Base-by-base conservation (phyloP, 2,113 vertebrate species). In the Herpailurus yagouaroundi region DNA sequence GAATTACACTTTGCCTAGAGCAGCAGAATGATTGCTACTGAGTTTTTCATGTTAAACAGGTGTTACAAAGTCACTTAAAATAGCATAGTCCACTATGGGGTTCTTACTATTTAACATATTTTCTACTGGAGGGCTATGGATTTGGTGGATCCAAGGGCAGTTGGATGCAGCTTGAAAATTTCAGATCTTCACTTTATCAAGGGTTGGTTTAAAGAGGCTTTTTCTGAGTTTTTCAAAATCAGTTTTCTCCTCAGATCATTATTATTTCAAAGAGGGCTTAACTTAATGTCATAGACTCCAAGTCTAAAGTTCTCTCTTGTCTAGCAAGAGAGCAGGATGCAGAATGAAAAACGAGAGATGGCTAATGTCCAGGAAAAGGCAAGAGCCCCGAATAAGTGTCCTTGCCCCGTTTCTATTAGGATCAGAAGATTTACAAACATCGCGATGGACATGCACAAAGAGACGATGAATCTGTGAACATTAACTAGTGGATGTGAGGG, bases 41-140 rank as follows among this genome's bases (percentile, higher is more conserved):
- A 77, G 66, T 86, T 83, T 98, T 88, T 83, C 29, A 33, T 87
- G 13, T 83, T 93, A 81, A 96, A 77, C 74, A 92, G 68, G 80
- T 87, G 29, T 97, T 92, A 69, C 55, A 85, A 74, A 89, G 68
- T 95, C 76, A 45, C 31, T 88, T 48, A 63, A 73, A 94, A 94
- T 76, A 82, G 33, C 52, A n/a, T 2, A 60, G 45, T 74, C 33
- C 45, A 52, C 60, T 94, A 12, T n/a, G 33, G 64, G 21, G 21
- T 73, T 92, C 13, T 77, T 81, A 73, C 50, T 96, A 55, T 66
- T 80, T 85, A 89, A 69, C 48, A 12, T 88, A 85, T 88, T 97
- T 96, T 86, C 95, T 93, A 11, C 88, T 80, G 91, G 41, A 92
- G 4, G 29, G 4, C 15, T 79, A 5, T 80, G 45, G 69, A 81